Evolutionary conservation across 2,113 vertebrate species (phyloP), one percentile per base, ranked within the genome.

Genomic region (Stomatorhinus ivindoensis): DNA sequence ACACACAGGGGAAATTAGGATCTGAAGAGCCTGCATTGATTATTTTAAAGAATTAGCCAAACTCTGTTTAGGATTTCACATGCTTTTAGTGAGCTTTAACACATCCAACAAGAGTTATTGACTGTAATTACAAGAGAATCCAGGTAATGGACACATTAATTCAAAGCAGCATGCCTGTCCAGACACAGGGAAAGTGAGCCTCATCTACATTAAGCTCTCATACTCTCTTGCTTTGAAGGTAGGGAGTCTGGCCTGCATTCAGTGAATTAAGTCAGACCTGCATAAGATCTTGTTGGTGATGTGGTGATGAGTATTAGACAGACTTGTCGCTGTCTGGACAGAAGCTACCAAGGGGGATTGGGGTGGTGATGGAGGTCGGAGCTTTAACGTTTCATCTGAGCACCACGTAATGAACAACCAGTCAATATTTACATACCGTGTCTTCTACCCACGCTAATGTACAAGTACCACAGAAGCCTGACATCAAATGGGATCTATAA

Each of bases 71-170:
- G 97, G 97, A 98, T 97, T 97, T 97, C 97, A 97, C 97, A 98
- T 98, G 98, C 98, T 99, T 98, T 98, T 99, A 99, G 98, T 97
- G 96, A 97, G 97, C 97, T 97, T 98, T 98, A 98, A 98, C 98
- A 99, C 97, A 97, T 98, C 98, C 98, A 99, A 97, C 97, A 98
- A 99, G 98, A 98, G 97, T 99, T 99, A 99, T 98, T 98, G 98
- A 98, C 98, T 98, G 98, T 99, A 98, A 99, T 98, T 99, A 99
- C 98, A 98, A 98, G 96, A 97, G 97, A 99, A 98, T 98, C 98
- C 97, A 97, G 97, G 98, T 98, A 99, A 99, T 99, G 98, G 98
- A 98, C 98, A 98, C 98, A 99, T 99, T 98, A 98, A 98, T 99
- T 99, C 98, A 98, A 96, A 97, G 97, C 96, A 97, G 96, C 96